Base-by-base conservation (phyloP, 2,113 vertebrate species). In the Vimba vimba region DNA sequence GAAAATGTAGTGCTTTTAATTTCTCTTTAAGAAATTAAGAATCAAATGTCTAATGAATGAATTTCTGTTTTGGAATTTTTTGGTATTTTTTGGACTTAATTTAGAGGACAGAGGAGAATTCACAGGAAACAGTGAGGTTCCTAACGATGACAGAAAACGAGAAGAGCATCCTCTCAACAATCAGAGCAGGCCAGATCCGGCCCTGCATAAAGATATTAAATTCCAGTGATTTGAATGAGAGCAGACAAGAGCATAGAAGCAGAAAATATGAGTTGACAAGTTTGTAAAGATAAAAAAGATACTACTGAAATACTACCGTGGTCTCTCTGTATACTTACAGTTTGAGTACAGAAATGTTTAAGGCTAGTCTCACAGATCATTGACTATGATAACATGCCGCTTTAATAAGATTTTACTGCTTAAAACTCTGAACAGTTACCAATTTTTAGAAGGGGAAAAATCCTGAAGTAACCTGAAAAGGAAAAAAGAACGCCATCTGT, bases 401-500 rank as follows among this genome's bases (percentile, higher is more conserved):
- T 21, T 69, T 69, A 4, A 69, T 17, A 47, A 1, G 4, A 78
- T 59, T n/a, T 39, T 6, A 39, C 19, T 39, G 27, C 25, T 57
- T 55, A n/a, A 78, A 59, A 7, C 30, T 23, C 52, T 6, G 5
- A 21, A 78, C 17, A 39, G 1, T 50, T 57, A 78, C 69, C 15
- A 30, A 30, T 69, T 36, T 21, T 69, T n/a, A 19, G 36, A 62
- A 39, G 36, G 3, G 36, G 2, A n/a, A n/a, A 25, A 25, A 43
- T 79, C 6, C 57, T 64, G 6, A 43, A 62, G 21, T 13, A n/a
- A 43, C 30, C 27, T 5, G 1, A 13, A n/a, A 7, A 2, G 59
- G 36, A 23, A 36, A 30, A 8, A n/a, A 64, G 57, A 12, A 25
- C 8, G n/a, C 36, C 84, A 80, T 86, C 84, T 86, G n/a, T 79